A percentile compares a stretch with the other conserved stretches of the same genome.
Evolutionary conservation across 2,888 invertebrate genomes (phyloP).

Genomic region (Acanthosepion esculentum): DNA sequence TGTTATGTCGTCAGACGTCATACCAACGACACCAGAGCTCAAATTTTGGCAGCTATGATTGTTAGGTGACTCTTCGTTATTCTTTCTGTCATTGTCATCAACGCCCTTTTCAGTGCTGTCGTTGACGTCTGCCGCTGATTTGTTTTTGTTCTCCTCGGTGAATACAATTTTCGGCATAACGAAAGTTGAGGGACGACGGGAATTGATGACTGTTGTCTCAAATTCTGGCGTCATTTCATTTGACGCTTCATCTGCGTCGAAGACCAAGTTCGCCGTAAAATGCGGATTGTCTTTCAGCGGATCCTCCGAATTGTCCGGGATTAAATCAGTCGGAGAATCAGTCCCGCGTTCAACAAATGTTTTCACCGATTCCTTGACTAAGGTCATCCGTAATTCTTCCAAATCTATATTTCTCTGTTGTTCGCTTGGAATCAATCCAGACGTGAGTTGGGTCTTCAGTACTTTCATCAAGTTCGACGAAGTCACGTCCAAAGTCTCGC

Average conservation of each 20-base stretch:
- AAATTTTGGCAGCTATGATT: no score
- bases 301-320: accelerated
- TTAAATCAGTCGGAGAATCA: background rate
- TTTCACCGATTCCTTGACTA: background rate
- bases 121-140: no score
- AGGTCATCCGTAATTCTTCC: background rate
- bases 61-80: background rate
- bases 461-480: background rate
- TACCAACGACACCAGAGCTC: no score
- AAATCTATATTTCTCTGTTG: background rate
- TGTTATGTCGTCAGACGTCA: no score
- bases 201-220: background rate
- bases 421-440: background rate
- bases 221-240: background rate
- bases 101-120: no score
- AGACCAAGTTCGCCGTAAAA: no score
- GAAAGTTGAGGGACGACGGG: no score
- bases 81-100: no score
- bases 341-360: background rate
- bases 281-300: no score
- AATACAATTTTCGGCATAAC: no score
- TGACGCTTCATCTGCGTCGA: background rate
- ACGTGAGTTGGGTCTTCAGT: background rate
- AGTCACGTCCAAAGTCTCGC: background rate
- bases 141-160: no score